Conservation (phyloP, 2,888 invertebrate species). For the Crocallis elinguaria region DNA sequence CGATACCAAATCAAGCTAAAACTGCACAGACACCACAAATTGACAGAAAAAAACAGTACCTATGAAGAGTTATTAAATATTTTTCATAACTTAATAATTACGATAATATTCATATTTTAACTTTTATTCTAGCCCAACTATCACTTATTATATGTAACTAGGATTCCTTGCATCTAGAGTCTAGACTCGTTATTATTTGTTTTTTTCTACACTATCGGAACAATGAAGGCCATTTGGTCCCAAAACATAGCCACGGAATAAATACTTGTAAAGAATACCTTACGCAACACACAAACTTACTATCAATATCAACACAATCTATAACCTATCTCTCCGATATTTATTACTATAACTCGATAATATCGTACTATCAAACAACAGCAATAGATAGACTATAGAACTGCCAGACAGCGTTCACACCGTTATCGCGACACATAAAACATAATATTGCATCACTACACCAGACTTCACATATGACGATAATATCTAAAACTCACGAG, state of each 20-base stretch:
- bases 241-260: too few relatives aligned
- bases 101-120: too few relatives aligned
- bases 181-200: too few relatives aligned
- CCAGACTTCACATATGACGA: conserved; percentile 56
- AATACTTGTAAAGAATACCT: conserved; percentile 3
- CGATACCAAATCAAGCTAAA: too few relatives aligned
- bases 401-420: conserved; percentile 25
- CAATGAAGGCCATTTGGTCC: not conserved
- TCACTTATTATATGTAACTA: too few relatives aligned
- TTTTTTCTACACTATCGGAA: not conserved
- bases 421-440: conserved; percentile 39
- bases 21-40: too few relatives aligned
- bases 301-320: conserved; percentile 37
- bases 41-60: too few relatives aligned
- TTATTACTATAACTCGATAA: conserved; percentile 34
- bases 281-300: conserved; percentile 19
- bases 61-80: too few relatives aligned
- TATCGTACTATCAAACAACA: conserved; percentile 27
- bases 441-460: conserved; percentile 62
- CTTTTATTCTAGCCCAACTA: too few relatives aligned
- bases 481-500: conserved; percentile 67
- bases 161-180: too few relatives aligned
- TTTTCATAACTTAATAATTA: too few relatives aligned
- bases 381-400: conserved; percentile 11
- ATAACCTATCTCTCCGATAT: conserved; percentile 35